phyloP scores from a whole-genome alignment of 2,888 invertebrate genomes.

The Papilio protenor region DNA sequence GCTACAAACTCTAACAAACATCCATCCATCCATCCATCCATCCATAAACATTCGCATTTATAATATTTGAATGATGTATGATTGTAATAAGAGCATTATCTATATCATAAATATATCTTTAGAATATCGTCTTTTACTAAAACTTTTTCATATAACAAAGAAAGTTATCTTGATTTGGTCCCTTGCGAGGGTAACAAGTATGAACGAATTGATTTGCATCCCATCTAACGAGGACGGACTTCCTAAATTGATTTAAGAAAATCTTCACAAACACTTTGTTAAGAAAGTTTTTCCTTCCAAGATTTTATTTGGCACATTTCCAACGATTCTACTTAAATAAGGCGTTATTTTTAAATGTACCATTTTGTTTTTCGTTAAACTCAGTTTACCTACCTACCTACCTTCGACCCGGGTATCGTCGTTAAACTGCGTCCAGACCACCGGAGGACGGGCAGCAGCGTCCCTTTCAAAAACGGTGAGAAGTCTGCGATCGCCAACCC shows the following conservation, averaged over 20 bases:
- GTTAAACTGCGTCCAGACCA: too few species aligned
- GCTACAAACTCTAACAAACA: too few species aligned
- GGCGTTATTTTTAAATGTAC: neutral
- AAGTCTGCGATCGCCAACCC: too few species aligned
- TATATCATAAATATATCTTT: neutral
- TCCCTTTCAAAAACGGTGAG: too few species aligned
- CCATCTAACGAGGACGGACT: conserved; percentile 21
- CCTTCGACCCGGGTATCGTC: too few species aligned
- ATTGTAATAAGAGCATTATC: too few species aligned
- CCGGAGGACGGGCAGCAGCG: too few species aligned
- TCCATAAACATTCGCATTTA: too few species aligned
- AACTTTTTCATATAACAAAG: conserved; percentile 13
- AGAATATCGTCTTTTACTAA: neutral
- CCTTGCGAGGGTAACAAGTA: conserved; percentile 1
- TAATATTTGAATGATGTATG: too few species aligned
- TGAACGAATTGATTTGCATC: conserved; percentile 22
- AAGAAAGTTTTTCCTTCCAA: neutral
- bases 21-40: too few species aligned
- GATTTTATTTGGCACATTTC: neutral
- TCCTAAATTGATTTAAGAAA: conserved; percentile 27
- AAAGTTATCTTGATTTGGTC: conserved; percentile 22
- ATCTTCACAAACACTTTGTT: conserved; percentile 1
- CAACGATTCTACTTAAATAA: neutral
- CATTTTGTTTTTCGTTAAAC: neutral
- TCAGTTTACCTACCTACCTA: too few species aligned